Base-by-base conservation (phyloP, 2,113 vertebrate species). In the Mesembrinibis cayennensis region DNA sequence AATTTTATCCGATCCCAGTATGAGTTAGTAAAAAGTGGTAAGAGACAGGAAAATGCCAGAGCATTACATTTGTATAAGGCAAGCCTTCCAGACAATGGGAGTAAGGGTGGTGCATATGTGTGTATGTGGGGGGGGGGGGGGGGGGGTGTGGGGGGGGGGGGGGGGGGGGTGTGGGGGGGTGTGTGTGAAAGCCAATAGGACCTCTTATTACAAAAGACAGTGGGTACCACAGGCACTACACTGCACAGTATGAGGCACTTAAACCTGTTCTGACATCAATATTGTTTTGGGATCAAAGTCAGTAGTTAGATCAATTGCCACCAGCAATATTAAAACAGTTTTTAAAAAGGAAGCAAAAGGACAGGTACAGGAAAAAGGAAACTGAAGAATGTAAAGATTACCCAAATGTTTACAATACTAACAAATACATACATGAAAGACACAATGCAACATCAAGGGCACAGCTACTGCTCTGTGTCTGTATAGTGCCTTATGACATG, bases 301-400 rank as follows among this genome's bases (percentile, higher is more conserved):
- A 82, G 62, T 87, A 62, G 49, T 73, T 58, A 20, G 19, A 47
- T 29, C 78, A 93, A 76, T 44, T 61, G 59, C 13, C 50, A 66
- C n/a, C 1, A 18, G 50, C 26, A 74, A 5, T 15, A 76, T 14
- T 22, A 85, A n/a, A 84, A 67, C 19, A 67, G 45, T 49, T 80
- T 53, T 58, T 6, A 63, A 91, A 42, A 67, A 65, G 65, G 71
- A 95, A 94, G 34, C 44, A 87, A 55, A 76, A 7, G 42, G 58
- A 90, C 55, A 96, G 82, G 79, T 7, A 58, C 22, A 90, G 69
- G 93, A 94, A 93, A 89, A 90, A 85, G 84, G 78, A 95, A 94
- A 93, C 53, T 49, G 86, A 65, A 88, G 19, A 58, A 25, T 11
- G 10, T 18, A 40, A 36, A 93, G 84, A 90, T 38, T 78, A 27